phyloP scores from a whole-genome alignment of 2,888 invertebrate genomes.

The Heteromurus nitidus region DNA sequence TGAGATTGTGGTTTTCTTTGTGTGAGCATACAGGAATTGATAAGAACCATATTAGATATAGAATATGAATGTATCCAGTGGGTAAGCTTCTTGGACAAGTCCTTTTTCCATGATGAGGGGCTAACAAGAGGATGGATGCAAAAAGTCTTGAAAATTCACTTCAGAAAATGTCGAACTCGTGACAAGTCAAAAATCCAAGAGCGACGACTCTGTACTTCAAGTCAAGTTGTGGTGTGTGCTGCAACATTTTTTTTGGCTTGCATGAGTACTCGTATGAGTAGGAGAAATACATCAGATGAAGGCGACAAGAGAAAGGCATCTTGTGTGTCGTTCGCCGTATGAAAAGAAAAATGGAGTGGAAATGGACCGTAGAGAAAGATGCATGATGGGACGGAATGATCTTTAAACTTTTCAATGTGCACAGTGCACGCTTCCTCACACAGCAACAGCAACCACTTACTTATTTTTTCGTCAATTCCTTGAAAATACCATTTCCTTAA shows the following conservation, averaged over 20 bases:
- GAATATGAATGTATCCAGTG: background rate
- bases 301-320: constrained; percentile 13
- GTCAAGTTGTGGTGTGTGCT: constrained; percentile 24
- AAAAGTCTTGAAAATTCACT: constrained; percentile 41
- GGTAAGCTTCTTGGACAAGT: background rate
- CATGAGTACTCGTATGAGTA: background rate
- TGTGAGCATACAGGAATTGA: background rate
- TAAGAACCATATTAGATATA: background rate
- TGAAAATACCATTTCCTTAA: too few species aligned
- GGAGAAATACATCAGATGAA: background rate
- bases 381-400: constrained; percentile 43
- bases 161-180: constrained; percentile 5
- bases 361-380: constrained; percentile 48
- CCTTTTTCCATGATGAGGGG: background rate
- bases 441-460: constrained; percentile 34
- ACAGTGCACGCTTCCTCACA: constrained; percentile 16
- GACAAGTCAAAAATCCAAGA: constrained; percentile 38
- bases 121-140: constrained; percentile 35
- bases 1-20: constrained; percentile 19
- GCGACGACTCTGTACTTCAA: background rate
- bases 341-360: constrained; percentile 50
- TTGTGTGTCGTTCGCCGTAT: too few species aligned
- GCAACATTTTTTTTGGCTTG: background rate
- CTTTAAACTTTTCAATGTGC: constrained; percentile 52
- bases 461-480: background rate